Percentiles rank a stretch among this genome's conserved stretches.
Evolutionary conservation across 1,140 invertebrate species (phyloP).

Genomic region (Kradibia gibbosae): DNA sequence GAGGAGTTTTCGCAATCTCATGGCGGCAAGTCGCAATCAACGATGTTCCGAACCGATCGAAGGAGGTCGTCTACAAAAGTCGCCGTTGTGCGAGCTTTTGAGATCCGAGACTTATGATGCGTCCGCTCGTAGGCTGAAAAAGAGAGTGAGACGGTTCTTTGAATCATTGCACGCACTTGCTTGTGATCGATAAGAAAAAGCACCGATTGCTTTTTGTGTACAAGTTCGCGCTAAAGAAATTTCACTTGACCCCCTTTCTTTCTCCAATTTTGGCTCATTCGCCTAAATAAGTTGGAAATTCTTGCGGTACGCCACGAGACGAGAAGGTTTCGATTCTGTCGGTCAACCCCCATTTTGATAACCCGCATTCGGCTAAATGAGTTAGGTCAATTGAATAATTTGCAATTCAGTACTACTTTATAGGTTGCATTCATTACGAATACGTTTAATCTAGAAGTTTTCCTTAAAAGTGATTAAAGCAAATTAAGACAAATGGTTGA

Average conservation of each 20-base stretch:
- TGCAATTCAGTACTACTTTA: too few relatives aligned
- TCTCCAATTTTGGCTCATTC: not conserved
- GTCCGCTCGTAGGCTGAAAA: not conserved
- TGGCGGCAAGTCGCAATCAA: not conserved
- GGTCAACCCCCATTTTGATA: too few relatives aligned
- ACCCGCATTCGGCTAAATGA: too few relatives aligned
- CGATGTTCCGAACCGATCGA: slow-evolving; percentile 6
- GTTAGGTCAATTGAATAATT: too few relatives aligned
- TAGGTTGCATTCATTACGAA: too few relatives aligned
- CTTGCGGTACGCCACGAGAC: too few relatives aligned
- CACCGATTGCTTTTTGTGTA: not conserved
- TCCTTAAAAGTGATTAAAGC: too few relatives aligned
- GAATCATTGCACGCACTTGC: slow-evolving; percentile 21
- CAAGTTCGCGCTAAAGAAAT: not conserved
- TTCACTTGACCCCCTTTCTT: not conserved
- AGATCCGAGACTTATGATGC: slow-evolving; percentile 35
- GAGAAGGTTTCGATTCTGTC: too few relatives aligned
- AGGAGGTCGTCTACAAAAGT: not conserved
- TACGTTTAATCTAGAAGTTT: too few relatives aligned
- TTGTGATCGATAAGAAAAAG: not conserved
- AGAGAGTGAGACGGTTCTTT: not conserved
- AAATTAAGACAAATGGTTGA: too few relatives aligned
- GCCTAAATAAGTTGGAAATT: not conserved
- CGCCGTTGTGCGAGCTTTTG: slow-evolving; percentile 1
- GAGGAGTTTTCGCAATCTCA: slow-evolving; percentile 39